phyloP scores from a whole-genome alignment of 2,888 invertebrate species.

The Uropetala carovei region DNA sequence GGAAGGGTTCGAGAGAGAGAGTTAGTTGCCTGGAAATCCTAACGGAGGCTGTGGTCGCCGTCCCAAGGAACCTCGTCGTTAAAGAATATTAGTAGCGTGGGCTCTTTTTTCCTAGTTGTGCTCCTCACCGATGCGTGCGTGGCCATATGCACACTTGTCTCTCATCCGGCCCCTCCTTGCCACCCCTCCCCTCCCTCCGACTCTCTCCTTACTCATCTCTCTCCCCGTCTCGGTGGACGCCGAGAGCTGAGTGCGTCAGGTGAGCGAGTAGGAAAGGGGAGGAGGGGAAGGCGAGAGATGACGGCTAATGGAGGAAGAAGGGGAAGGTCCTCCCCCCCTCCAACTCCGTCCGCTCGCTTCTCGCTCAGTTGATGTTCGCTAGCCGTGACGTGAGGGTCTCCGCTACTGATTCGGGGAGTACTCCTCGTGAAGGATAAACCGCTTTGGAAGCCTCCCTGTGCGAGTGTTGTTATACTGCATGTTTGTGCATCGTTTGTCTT shows the following conservation, averaged over 20 bases:
- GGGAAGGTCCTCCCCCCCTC: neutral
- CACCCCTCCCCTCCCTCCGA: neutral
- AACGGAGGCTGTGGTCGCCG: neutral
- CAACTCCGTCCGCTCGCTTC: neutral
- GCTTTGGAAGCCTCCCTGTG: too few species aligned
- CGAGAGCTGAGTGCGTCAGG: constrained; percentile 43
- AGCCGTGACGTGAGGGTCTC: neutral
- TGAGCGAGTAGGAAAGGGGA: constrained; percentile 18
- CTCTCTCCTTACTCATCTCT: constrained; percentile 55
- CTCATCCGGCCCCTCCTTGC: neutral
- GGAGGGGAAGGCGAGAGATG: neutral
- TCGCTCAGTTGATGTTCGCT: constrained; percentile 13
- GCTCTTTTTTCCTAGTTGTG: neutral
- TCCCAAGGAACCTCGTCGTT: neutral
- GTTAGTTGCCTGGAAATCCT: neutral
- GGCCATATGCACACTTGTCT: constrained; percentile 41
- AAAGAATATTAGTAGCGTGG: neutral
- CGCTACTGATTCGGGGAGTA: neutral
- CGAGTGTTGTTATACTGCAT: too few species aligned
- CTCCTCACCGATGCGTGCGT: constrained; percentile 46
- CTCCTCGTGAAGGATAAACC: neutral
- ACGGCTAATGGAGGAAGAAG: constrained; percentile 1
- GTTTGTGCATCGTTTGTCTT: too few species aligned
- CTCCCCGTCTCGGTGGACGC: neutral
- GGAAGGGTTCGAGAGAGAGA: neutral